Evolutionary conservation across 2,797 vertebrate species (phyloP).

Genomic region (Coracias cyanogaster): DNA sequence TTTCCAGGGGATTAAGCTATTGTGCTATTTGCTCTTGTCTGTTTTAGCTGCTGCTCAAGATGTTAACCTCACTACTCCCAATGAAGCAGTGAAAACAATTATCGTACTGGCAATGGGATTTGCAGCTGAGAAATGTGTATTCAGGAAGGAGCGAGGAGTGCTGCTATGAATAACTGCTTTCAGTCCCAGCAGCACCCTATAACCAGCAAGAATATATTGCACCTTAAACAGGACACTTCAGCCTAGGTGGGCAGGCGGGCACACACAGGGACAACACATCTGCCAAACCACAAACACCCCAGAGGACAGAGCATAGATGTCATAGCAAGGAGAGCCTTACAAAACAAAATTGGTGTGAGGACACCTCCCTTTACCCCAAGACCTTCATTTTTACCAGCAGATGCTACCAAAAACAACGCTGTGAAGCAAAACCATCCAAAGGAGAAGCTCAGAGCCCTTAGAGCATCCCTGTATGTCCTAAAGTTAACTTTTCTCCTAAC

Average conservation of each 20-base stretch:
- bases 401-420: background rate
- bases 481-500: background rate
- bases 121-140: background rate
- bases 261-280: background rate
- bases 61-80: conserved; percentile 45
- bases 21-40: conserved; percentile 16
- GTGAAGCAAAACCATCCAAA: background rate
- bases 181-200: background rate
- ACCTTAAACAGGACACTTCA: background rate
- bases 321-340: background rate
- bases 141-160: background rate
- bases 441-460: background rate
- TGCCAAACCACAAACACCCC: background rate
- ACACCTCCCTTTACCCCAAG: background rate
- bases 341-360: background rate
- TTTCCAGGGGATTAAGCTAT: conserved; percentile 45
- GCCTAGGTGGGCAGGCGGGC: accelerated
- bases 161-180: background rate
- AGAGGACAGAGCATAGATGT: background rate
- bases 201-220: background rate
- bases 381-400: background rate
- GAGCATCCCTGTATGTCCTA: too few species aligned
- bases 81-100: conserved; percentile 46
- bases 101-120: background rate
- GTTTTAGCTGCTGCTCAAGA: background rate